These are phyloP conservation scores for Amphiduros pacificus DNA, from an alignment of 2,888 invertebrate species.

Conservation along the genomic window DNA sequence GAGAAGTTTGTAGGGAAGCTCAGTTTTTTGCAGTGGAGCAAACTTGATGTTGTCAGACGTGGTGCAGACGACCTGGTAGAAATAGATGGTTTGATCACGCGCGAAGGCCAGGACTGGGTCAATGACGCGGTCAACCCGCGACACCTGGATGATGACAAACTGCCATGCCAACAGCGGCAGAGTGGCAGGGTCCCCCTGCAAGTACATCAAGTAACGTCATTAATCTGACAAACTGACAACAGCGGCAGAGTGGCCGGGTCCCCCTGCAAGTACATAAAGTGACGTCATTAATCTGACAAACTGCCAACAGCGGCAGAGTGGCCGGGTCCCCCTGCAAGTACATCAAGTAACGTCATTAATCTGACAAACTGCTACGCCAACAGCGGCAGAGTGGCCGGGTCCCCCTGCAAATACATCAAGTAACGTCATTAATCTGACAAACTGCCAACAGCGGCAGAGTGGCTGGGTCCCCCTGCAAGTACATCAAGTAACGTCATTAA, in stretches of 20 bases:
- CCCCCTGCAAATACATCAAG: constrained; percentile 43
- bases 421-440: background rate
- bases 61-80: constrained; percentile 69
- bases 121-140: constrained; percentile 62
- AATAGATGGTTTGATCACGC: constrained; percentile 79
- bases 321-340: too few relatives aligned
- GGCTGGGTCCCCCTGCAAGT: too few relatives aligned
- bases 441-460: too few relatives aligned
- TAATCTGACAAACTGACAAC: too few relatives aligned
- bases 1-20: constrained; percentile 72
- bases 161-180: constrained; percentile 93
- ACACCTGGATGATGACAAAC: constrained; percentile 78
- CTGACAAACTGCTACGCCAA: constrained; percentile 93
- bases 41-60: constrained; percentile 52
- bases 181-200: constrained; percentile 67
- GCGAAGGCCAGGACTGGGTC: constrained; percentile 90
- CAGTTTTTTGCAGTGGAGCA: constrained; percentile 69
- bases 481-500: too few relatives aligned
- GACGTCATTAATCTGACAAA: too few relatives aligned
- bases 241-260: too few relatives aligned
- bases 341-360: too few relatives aligned
- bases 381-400: constrained; percentile 79
- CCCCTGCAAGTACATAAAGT: too few relatives aligned
- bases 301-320: too few relatives aligned
- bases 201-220: too few relatives aligned